phyloP scores from a whole-genome alignment of 1,140 invertebrate genomes.

The Bombus balteatus region DNA sequence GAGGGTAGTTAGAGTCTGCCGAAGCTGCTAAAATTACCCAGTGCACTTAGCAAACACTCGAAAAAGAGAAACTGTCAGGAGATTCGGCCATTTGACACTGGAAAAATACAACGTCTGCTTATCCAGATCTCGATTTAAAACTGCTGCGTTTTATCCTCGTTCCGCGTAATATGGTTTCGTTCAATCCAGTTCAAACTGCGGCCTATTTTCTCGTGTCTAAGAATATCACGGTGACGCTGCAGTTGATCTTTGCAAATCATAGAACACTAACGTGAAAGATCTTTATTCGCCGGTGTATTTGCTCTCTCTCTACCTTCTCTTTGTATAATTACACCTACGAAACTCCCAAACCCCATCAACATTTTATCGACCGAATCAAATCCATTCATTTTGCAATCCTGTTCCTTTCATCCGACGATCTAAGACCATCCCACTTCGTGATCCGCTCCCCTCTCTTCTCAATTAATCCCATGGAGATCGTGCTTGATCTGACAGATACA shows the following conservation, averaged over 20 bases:
- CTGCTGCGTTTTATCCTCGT: background rate
- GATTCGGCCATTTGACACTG: background rate
- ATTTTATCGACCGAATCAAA: background rate
- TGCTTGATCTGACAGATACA: background rate
- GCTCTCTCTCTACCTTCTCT: background rate
- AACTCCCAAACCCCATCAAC: background rate
- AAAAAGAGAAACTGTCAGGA: background rate
- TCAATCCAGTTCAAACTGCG: slow-evolving; percentile 17
- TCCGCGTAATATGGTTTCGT: background rate
- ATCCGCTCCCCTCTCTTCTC: background rate
- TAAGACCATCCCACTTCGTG: background rate
- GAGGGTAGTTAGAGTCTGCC: too few species aligned
- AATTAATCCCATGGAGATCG: background rate
- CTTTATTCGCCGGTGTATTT: background rate
- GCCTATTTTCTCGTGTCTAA: slow-evolving; percentile 14
- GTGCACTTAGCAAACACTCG: too few species aligned
- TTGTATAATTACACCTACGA: background rate
- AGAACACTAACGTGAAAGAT: background rate
- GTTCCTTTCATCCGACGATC: background rate
- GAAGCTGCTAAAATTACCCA: background rate
- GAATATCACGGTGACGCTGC: slow-evolving; percentile 8
- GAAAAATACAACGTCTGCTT: background rate
- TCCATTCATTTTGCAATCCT: background rate
- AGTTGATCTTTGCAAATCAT: slow-evolving; percentile 1
- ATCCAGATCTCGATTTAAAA: background rate